Conservation (phyloP, 2,888 invertebrate genomes). For the Ornithoptera alexandrae region DNA sequence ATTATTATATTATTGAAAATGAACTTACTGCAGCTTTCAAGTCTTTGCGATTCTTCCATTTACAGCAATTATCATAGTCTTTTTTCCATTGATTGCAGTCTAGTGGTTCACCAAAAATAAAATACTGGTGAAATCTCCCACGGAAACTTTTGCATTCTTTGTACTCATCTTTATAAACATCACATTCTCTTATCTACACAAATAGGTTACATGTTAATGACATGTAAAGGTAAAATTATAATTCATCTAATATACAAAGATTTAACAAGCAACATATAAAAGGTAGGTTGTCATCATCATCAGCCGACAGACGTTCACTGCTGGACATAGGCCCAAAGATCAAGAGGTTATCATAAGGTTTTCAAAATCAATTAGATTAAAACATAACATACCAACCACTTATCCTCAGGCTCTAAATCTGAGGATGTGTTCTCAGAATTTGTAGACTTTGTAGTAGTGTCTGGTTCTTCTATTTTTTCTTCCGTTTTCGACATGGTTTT, state of each 20-base stretch:
- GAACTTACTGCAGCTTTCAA: slow-evolving; percentile 83
- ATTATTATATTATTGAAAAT: not conserved
- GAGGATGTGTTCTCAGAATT: slow-evolving; percentile 24
- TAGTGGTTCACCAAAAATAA: slow-evolving; percentile 84
- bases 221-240: too few relatives aligned
- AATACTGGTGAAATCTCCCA: slow-evolving; percentile 92
- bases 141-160: slow-evolving; percentile 87
- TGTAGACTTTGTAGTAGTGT: slow-evolving; percentile 35
- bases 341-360: not conserved
- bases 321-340: too few relatives aligned
- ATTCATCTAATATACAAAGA: too few relatives aligned
- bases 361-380: not conserved
- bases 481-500: slow-evolving; percentile 31
- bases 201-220: not conserved
- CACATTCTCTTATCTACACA: slow-evolving; percentile 85
- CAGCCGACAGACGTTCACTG: too few relatives aligned
- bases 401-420: slow-evolving; percentile 46
- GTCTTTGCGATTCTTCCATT: slow-evolving; percentile 83
- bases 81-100: slow-evolving; percentile 90
- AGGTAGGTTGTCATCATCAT: too few relatives aligned
- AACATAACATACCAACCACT: slow-evolving; percentile 59
- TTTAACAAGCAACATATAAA: too few relatives aligned
- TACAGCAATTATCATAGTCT: slow-evolving; percentile 87
- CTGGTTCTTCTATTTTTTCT: slow-evolving; percentile 33
- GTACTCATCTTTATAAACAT: slow-evolving; percentile 90